Conservation (phyloP, 2,113 vertebrate genomes). For the Zosterops pallidus region DNA sequence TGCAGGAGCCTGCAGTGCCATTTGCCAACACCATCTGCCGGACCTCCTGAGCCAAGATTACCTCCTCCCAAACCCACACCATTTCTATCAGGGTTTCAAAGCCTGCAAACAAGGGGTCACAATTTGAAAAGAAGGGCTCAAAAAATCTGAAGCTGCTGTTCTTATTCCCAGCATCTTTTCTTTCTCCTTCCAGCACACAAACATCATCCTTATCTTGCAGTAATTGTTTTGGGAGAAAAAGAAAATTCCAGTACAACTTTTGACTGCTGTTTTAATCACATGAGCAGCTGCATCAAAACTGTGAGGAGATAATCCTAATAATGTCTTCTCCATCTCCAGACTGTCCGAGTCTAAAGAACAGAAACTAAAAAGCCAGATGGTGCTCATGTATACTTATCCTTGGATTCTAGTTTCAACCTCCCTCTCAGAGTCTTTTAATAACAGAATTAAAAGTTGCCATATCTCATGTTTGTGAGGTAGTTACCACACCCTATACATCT, state of each 20-base stretch:
- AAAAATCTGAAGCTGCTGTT: not conserved
- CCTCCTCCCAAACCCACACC: conserved; percentile 22
- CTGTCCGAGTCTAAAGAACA: not conserved
- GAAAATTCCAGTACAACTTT: not conserved
- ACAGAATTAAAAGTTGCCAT: not conserved
- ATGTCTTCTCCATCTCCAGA: not conserved
- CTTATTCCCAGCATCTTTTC: not conserved
- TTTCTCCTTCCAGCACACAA: not conserved
- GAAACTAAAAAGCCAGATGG: not conserved
- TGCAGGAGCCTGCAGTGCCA: conserved; percentile 30
- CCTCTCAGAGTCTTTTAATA: not conserved
- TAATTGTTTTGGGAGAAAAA: not conserved
- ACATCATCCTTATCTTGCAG: not conserved
- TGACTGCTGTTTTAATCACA: not conserved
- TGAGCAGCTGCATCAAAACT: not conserved
- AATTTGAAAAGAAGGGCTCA: not conserved
- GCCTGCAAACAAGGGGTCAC: conserved; percentile 8
- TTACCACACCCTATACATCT: not conserved
- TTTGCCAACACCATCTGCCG: conserved; percentile 47
- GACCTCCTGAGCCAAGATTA: conserved; percentile 16
- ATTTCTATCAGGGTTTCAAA: conserved; percentile 21
- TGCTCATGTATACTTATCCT: not conserved
- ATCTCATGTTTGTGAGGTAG: not conserved
- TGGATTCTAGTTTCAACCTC: not conserved
- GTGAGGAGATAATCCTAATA: not conserved